Evolutionary conservation across 2,113 vertebrate genomes (phyloP).

Genomic region (Pituophis catenifer): DNA sequence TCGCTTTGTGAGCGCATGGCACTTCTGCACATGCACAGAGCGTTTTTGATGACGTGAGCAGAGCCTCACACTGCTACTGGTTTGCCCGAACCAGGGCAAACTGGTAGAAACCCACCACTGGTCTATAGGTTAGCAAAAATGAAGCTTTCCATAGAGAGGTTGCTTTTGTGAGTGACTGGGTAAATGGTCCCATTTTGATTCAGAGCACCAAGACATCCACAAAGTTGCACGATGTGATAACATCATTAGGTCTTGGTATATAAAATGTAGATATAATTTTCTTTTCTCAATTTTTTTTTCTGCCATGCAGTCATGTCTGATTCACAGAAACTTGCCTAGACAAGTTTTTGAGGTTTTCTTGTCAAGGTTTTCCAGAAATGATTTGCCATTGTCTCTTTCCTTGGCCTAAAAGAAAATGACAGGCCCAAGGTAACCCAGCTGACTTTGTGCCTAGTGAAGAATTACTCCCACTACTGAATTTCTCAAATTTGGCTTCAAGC

Average conservation of each 20-base stretch:
- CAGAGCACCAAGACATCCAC: neutral
- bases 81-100: no score
- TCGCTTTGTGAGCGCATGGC: no score
- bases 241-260: neutral
- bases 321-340: neutral
- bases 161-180: neutral
- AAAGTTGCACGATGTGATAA: neutral
- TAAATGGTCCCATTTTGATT: neutral
- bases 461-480: neutral
- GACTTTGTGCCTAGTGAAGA: neutral
- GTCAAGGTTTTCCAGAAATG: neutral
- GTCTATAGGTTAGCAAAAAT: neutral
- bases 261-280: neutral
- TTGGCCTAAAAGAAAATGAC: neutral
- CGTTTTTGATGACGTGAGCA: no score
- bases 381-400: neutral
- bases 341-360: neutral
- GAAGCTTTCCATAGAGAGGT: neutral
- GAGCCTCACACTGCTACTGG: no score
- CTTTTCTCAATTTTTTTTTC: neutral
- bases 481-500: neutral
- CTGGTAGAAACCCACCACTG: no score
- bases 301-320: neutral
- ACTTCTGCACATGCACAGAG: no score
- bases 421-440: neutral